These are phyloP conservation scores for Morone chrysops DNA, from an alignment of 2,113 vertebrate species.

Conservation along the genomic window DNA sequence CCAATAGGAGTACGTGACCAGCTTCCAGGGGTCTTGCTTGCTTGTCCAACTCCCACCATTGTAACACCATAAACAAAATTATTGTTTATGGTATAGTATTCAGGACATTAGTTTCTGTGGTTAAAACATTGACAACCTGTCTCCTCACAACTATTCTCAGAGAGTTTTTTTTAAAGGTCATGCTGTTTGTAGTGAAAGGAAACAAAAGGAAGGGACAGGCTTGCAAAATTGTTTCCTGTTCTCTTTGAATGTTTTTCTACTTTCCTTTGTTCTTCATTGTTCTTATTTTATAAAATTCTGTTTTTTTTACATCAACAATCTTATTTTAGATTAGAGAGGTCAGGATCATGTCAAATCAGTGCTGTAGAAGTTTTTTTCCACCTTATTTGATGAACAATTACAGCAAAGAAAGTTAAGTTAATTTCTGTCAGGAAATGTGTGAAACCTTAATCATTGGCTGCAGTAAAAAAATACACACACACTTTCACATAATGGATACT, in stretches of 20 bases:
- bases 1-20: slow-evolving; percentile 59
- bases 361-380: neutral
- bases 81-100: no score
- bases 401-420: neutral
- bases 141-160: slow-evolving; percentile 47
- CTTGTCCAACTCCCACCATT: slow-evolving; percentile 49
- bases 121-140: slow-evolving; percentile 52
- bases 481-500: slow-evolving; percentile 1
- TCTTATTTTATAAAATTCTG: neutral
- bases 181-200: slow-evolving; percentile 16
- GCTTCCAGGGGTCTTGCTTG: slow-evolving; percentile 26
- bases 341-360: neutral
- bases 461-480: neutral
- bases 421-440: slow-evolving; percentile 12
- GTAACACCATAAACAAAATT: slow-evolving; percentile 43
- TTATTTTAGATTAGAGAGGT: slow-evolving; percentile 31
- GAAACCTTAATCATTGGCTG: neutral
- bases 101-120: slow-evolving; percentile 58
- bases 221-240: slow-evolving; percentile 18
- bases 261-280: neutral
- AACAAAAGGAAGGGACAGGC: slow-evolving; percentile 16
- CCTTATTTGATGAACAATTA: neutral
- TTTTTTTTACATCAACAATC: neutral
- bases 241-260: neutral
- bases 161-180: slow-evolving; percentile 7